Base-by-base conservation (phyloP, 2,797 vertebrate species). In the Galago senegalensis region DNA sequence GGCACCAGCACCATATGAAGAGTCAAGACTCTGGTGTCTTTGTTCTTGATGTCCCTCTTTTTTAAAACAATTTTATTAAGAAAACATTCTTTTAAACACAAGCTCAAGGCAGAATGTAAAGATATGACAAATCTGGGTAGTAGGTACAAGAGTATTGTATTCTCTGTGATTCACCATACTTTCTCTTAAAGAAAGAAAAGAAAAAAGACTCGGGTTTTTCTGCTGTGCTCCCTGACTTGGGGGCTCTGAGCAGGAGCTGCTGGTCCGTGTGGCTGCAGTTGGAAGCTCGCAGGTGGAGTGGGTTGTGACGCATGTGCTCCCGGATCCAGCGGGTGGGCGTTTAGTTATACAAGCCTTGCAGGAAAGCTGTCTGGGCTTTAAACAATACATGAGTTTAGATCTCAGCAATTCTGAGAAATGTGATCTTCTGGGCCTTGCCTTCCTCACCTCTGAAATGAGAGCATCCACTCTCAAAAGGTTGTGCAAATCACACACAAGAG, bases 121-220 rank as follows among this genome's bases (percentile, higher is more conserved):
- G 76, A 2, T 65, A 20, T 11, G 65, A 69, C 18, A 61, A 81
- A 76, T 43, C 31, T 60, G n/a, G 43, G 14, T 17, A 23, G 72
- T 40, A 93, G 60, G 67, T 14, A 27, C 14, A 27, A 58, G 79
- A 18, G 20, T 69, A 69, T 86, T 91, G 20, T 69, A 69, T 86
- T 91, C 23, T 43, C 43, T 75, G 20, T 65, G 65, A 58, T 34
- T 65, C 17, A 40, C 87, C 20, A 25, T 61, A 60, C 21, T 87
- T 76, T 60, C 14, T 92, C 10, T 65, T 67, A 53, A 92, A 92
- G 69, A 60, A 89, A 86, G 60, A n/a, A 56, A 40, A 46, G 85
- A n/a, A 16, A 49, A 58, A 88, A 40, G 53, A 65, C 73, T 72
- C 17, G 1, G n/a, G 5, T 49, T 60, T 91, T 77, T 75, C 23